A percentile compares a stretch with the other conserved stretches of the same genome.
Evolutionary conservation across 2,888 invertebrate genomes (phyloP).

Genomic region (Oeneis ivallda): DNA sequence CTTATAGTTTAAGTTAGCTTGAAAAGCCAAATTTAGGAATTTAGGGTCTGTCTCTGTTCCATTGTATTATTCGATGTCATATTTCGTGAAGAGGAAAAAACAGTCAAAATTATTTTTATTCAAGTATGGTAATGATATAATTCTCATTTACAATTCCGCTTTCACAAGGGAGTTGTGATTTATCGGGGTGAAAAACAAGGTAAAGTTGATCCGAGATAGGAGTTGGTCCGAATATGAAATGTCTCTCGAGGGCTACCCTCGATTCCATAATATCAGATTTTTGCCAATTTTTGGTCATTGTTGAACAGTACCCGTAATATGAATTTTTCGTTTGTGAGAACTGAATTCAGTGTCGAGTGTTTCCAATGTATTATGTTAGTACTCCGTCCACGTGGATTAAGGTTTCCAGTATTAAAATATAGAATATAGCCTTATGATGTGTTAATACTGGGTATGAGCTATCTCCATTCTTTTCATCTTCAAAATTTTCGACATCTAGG

Average conservation of each 20-base stretch:
- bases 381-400: too few relatives aligned
- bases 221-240: conserved; percentile 24
- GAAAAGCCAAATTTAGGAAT: neutral
- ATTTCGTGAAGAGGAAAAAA: neutral
- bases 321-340: neutral
- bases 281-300: conserved; percentile 12
- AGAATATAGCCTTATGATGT: too few relatives aligned
- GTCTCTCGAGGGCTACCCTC: conserved; percentile 26
- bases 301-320: neutral
- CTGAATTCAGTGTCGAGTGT: neutral
- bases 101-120: conserved; percentile 23
- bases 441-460: too few relatives aligned
- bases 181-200: conserved; percentile 33
- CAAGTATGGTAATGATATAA: conserved; percentile 28
- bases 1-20: too few relatives aligned
- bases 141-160: conserved; percentile 32
- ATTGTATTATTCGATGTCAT: conserved; percentile 1
- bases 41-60: neutral
- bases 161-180: conserved; percentile 33
- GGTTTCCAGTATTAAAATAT: too few relatives aligned
- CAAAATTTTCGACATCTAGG: too few relatives aligned
- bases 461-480: too few relatives aligned
- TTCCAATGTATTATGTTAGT: neutral
- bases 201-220: conserved; percentile 29
- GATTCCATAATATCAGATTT: conserved; percentile 9